A percentile compares a stretch with the other conserved stretches of the same genome.
phyloP scores from a whole-genome alignment of 2,888 invertebrate species.

The Cryptops parisi region DNA sequence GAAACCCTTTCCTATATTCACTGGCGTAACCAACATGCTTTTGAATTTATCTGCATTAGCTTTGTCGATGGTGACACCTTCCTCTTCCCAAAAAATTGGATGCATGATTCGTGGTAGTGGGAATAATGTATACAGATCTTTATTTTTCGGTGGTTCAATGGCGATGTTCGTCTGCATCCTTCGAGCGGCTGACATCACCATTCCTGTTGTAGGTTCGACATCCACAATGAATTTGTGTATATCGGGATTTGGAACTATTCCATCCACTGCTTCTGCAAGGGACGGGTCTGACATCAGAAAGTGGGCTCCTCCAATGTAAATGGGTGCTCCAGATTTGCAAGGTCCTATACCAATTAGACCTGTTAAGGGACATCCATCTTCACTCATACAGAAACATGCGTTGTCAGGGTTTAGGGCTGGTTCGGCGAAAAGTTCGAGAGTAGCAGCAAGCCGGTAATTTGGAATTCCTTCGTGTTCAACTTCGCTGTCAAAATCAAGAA shows the following conservation, averaged over 20 bases:
- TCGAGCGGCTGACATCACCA: neutral
- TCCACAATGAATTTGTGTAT: neutral
- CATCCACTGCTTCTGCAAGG: neutral
- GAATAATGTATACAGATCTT: neutral
- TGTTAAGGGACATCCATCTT: neutral
- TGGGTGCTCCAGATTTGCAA: neutral
- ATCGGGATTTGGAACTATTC: neutral
- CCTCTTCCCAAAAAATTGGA: conserved; percentile 5
- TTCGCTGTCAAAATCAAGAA: conserved; percentile 43
- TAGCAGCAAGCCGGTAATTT: conserved; percentile 49
- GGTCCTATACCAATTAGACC: neutral
- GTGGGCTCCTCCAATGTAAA: neutral
- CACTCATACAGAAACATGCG: conserved; percentile 42
- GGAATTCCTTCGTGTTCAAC: conserved; percentile 50
- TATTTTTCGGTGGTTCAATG: neutral
- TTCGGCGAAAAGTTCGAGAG: conserved; percentile 46
- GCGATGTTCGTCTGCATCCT: neutral
- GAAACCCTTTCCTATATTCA: neutral
- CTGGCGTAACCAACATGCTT: neutral
- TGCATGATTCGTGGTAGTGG: conserved; percentile 2
- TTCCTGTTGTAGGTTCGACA: neutral
- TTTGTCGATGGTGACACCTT: neutral
- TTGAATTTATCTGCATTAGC: neutral
- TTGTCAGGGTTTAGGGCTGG: conserved; percentile 40
- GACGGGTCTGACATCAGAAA: neutral